These are phyloP conservation scores for Panagrolaimus sp. DNA, from an alignment of 1,140 invertebrate genomes.

Conservation along the genomic window DNA sequence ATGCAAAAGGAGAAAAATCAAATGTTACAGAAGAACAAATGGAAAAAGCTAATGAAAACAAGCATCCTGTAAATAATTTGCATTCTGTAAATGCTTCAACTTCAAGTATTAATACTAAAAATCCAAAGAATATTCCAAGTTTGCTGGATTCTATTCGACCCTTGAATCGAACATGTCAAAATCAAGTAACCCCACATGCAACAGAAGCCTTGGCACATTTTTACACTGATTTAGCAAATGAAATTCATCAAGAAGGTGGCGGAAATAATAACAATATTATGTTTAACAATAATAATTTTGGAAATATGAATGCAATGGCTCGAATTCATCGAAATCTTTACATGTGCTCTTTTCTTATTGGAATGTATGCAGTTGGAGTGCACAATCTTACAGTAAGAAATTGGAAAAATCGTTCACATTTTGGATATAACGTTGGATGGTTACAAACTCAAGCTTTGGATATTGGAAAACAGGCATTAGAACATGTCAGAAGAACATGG, in stretches of 20 bases:
- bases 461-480: slow-evolving; percentile 84
- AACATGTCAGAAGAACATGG: slow-evolving; percentile 94
- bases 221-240: slow-evolving; percentile 22
- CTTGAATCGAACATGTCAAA: neutral
- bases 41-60: neutral
- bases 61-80: too few relatives aligned
- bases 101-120: neutral
- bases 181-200: slow-evolving; percentile 8
- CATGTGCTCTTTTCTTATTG: slow-evolving; percentile 60
- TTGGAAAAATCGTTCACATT: slow-evolving; percentile 85
- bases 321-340: slow-evolving; percentile 36
- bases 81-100: neutral
- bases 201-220: slow-evolving; percentile 24
- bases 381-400: slow-evolving; percentile 87
- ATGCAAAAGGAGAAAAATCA: neutral
- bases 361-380: slow-evolving; percentile 88
- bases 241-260: slow-evolving; percentile 44
- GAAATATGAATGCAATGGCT: slow-evolving; percentile 7
- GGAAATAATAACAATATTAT: slow-evolving; percentile 9
- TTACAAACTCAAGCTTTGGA: slow-evolving; percentile 98
- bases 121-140: slow-evolving; percentile 1
- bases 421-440: slow-evolving; percentile 97
- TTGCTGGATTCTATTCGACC: neutral
- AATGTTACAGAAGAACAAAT: neutral
- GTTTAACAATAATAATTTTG: slow-evolving; percentile 19